Evolutionary conservation across 1,140 invertebrate genomes (phyloP), one percentile per base, ranked within the genome.

Genomic region (Rhizoglyphus robini): DNA sequence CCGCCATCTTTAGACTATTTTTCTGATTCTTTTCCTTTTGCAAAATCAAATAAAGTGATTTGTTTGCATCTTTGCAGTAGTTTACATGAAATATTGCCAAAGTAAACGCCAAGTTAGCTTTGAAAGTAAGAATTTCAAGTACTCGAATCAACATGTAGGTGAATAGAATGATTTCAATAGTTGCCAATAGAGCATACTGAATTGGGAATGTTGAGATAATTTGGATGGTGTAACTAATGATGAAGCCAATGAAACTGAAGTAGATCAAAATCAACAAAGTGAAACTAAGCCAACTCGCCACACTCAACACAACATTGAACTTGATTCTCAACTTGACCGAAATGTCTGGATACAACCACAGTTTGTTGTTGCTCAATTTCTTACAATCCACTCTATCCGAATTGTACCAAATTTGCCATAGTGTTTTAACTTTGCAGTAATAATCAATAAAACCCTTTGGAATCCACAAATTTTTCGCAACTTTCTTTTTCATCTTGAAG

Each of bases 121-220:
- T 5, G 20, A 54, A 54, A 23, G 23, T 54, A 11, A 54, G 20
- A 11, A 54, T 54, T 32, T 54, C 51, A 8, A 54, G 20, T 27
- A 54, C 31, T 11, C 51, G 51, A 54, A 54, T 54, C 51, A 54
- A 25, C 51, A 54, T 54, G 20, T 54, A 54, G 51, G 23, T 20
- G 20, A 54, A 54, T 11, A 11, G 23, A 23, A 23, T 8, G 8
- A 54, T 11, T 32, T 54, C 51, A 23, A 54, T 8, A 8, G 20
- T 8, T 11, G 23, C 51, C 8, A 54, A 11, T 23, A 23, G 51
- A 32, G 23, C 8, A 32, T 54, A 54, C 51, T 23, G 23, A 32
- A 32, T 23, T 8, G 51, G 51, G 20, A 54, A 54, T 8, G 15
- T 8, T 32, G 8, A 15, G 8, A 54, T 32, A 8, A 54, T 8